Evolutionary conservation across 2,113 vertebrate species (phyloP), one percentile per base, ranked within the genome.

Genomic region (Grammomys surdaster): DNA sequence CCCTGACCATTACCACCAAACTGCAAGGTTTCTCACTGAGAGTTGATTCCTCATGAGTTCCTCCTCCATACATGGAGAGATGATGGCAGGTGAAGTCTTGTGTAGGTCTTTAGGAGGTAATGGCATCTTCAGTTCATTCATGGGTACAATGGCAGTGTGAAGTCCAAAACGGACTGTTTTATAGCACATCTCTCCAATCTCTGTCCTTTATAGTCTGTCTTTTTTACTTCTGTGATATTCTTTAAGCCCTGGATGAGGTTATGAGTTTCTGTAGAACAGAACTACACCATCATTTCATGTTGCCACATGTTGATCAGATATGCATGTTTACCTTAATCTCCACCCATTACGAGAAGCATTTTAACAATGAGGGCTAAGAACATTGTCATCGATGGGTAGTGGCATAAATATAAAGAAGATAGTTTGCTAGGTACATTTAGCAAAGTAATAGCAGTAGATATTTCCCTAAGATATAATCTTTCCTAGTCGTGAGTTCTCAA

Each of bases 211-310:
- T 4, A 56, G 56, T 56, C 48, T 7, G 22, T 80, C 31, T 19
- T 11, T 7, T 20, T 72, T 12, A 36, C 17, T 80, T 56, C 51
- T 80, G 51, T 80, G 33, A 56, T 80, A 28, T 56, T 22, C 31
- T 9, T 0, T 36, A 56, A 54, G 1, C 5, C 2, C 24, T 56
- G 33, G 7, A 51, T 56, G 17, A 4, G 31, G 9, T 36, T 20
- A 36, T 12, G 17, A 33, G 19, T 8, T 16, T 31, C 10, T 36
- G 36, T 80, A 56, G 31, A 16, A 36, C 33, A 54, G 31, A 56
- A 51, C 46, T 67, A 78, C 2, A 9, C 16, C 46, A 51, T 51
- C 43, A 28, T n/a, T 24, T 28, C 26, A 28, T 76, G 43, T 36
- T 56, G 11, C 8, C 31, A 51, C 16, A 54, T 33, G 36, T 80